Base-by-base conservation (phyloP, 37 sponge, comb jelly and placozoan species). In the Theonella swinhoei region DNA sequence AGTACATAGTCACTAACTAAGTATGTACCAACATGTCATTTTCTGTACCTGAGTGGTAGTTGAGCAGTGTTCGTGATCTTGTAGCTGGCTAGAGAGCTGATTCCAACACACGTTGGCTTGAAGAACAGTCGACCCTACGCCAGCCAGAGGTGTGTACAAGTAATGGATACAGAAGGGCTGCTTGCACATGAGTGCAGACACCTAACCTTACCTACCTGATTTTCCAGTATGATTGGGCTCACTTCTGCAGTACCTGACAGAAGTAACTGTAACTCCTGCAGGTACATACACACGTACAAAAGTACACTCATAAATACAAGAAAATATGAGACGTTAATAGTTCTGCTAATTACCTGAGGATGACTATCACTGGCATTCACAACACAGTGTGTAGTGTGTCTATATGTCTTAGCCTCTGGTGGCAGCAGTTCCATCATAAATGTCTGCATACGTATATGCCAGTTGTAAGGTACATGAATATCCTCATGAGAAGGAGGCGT, bases 71-170 rank as follows among this genome's bases (percentile, higher is more conserved):
- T 95, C 34, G 68, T 82, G 29, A 95, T 68, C 5, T 42, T 34
- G 76, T 76, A 84, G 29, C 42, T 30, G 11, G 62, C 61, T 38
- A 64, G 30, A 4, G 96, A 91, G 31, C 74, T 78, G 58, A 76
- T 76, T 1, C 90, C 93, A 40, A 86, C 69, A 39, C 81, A 87
- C 0, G 94, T 90, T 25, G 94, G 97, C 80, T 70, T 93, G 82
- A 96, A 96, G 74, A 42, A 91, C 72, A 96, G 67, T 28, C 62
- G 65, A 7, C 92, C 87, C 92, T 93, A 62, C 11, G 32, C 29
- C 14, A 47, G 14, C 14, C 54, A 47, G 7, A 47, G 11, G 54
- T 47, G 54, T 14, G 7, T 14, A 47, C 14, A 47, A 47, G 11
- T 47, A 17, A 47, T 37, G 25, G 4, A 14, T 76, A 25, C 30